Percentiles rank a stretch among this genome's conserved stretches.
These are phyloP conservation scores for Erpornis zantholeuca DNA, from an alignment of 2,113 vertebrate genomes.

Conservation along the genomic window DNA sequence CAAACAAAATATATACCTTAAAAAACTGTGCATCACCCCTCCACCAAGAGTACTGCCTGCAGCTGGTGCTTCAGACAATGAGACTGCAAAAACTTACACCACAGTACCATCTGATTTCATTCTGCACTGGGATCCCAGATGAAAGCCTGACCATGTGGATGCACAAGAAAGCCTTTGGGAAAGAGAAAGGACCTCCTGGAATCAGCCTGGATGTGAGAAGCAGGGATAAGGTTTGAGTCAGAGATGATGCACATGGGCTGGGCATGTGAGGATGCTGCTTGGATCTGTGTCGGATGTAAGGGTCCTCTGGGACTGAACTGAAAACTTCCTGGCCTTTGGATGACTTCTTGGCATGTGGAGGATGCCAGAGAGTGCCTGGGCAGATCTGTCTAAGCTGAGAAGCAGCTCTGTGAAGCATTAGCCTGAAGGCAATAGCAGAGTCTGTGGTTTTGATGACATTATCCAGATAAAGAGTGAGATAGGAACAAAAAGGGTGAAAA, in stretches of 20 bases:
- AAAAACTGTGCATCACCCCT: neutral
- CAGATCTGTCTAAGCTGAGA: neutral
- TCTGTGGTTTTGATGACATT: neutral
- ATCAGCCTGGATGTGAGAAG: neutral
- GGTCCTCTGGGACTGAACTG: neutral
- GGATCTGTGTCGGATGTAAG: neutral
- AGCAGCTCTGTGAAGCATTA: neutral
- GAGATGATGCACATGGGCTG: neutral
- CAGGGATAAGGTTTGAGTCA: neutral
- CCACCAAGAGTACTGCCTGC: neutral
- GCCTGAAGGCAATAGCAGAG: neutral
- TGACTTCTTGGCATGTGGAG: neutral
- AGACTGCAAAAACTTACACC: neutral
- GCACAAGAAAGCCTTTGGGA: neutral
- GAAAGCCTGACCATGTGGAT: neutral
- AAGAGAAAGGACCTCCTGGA: neutral
- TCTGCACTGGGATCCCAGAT: neutral
- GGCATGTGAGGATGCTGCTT: neutral
- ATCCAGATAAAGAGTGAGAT: neutral
- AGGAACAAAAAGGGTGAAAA: neutral
- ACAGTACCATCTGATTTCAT: neutral
- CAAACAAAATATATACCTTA: neutral
- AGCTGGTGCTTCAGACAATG: neutral
- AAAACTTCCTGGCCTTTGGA: neutral
- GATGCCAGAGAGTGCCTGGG: neutral